Conservation (phyloP, 2,113 vertebrate species). For the Mesembrinibis cayennensis region DNA sequence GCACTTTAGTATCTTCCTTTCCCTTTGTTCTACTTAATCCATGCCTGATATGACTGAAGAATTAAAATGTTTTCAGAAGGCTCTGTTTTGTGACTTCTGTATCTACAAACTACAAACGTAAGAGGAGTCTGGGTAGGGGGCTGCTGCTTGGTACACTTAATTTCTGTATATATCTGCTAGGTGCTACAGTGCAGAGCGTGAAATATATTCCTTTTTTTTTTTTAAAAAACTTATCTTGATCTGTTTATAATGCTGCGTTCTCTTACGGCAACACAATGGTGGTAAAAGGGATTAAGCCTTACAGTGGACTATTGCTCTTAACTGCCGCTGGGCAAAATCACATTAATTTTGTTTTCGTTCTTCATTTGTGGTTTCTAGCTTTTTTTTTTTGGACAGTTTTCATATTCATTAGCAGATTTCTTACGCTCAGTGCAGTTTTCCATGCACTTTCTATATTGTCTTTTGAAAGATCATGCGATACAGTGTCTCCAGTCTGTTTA, state of each 20-base stretch:
- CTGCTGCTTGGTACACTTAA: background rate
- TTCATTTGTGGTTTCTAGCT: conserved; percentile 42
- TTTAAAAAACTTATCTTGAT: background rate
- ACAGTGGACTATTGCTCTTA: background rate
- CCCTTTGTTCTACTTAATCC: background rate
- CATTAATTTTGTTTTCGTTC: conserved; percentile 37
- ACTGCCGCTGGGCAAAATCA: background rate
- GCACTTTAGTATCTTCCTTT: background rate
- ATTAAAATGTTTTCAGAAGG: background rate
- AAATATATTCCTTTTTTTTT: background rate
- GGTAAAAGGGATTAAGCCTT: conserved; percentile 10
- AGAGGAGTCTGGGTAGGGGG: background rate
- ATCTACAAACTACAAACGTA: background rate
- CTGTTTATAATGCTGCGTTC: background rate
- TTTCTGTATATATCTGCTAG: background rate
- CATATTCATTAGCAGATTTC: background rate
- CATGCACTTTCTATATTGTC: background rate
- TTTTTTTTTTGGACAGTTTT: background rate
- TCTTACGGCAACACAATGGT: background rate
- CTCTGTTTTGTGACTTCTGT: background rate
- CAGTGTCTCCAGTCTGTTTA: background rate
- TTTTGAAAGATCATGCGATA: background rate
- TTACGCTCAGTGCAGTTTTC: background rate
- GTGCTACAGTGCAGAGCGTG: background rate
- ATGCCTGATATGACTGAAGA: background rate